Evolutionary conservation across 2,888 invertebrate species (phyloP).

Genomic region (Mycogona germanica): DNA sequence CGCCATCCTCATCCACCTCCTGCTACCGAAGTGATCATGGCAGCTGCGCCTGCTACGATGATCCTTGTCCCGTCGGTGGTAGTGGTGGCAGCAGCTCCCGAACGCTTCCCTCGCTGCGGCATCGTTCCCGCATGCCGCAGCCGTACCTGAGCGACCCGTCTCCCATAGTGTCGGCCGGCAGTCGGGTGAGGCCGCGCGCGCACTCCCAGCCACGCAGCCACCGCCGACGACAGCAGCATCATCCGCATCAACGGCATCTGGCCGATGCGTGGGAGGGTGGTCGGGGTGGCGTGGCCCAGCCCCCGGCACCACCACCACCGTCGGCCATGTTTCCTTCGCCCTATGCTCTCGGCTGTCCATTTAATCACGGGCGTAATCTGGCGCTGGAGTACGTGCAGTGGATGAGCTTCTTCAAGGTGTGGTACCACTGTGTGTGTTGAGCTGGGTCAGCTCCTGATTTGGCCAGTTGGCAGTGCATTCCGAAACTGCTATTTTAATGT

Average conservation of each 20-base stretch:
- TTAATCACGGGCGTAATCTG: constrained; percentile 9
- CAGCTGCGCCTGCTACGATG: too few relatives aligned
- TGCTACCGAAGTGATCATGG: neutral
- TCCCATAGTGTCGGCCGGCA: neutral
- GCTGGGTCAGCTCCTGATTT: too few relatives aligned
- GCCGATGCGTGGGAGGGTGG: too few relatives aligned
- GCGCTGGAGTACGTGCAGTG: constrained; percentile 16
- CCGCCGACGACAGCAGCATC: neutral
- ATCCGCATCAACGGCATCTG: too few relatives aligned
- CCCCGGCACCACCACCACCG: neutral
- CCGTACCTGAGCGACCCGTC: constrained; percentile 1
- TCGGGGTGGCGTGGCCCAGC: neutral
- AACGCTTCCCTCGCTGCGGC: neutral
- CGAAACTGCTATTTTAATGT: too few relatives aligned
- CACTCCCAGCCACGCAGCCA: constrained; percentile 2
- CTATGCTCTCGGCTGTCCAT: constrained; percentile 1
- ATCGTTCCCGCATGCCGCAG: constrained; percentile 7
- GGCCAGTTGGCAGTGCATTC: too few relatives aligned
- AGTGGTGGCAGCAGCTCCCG: too few relatives aligned
- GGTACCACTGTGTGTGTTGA: too few relatives aligned
- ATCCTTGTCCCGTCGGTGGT: too few relatives aligned
- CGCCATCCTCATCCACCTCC: neutral
- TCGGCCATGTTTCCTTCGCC: neutral
- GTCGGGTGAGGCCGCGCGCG: neutral
- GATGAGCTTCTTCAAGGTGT: constrained; percentile 14